Percentiles rank a stretch among this genome's conserved stretches.
Conservation (phyloP, 2,797 vertebrate species). For the Notamacropus eugenii region DNA sequence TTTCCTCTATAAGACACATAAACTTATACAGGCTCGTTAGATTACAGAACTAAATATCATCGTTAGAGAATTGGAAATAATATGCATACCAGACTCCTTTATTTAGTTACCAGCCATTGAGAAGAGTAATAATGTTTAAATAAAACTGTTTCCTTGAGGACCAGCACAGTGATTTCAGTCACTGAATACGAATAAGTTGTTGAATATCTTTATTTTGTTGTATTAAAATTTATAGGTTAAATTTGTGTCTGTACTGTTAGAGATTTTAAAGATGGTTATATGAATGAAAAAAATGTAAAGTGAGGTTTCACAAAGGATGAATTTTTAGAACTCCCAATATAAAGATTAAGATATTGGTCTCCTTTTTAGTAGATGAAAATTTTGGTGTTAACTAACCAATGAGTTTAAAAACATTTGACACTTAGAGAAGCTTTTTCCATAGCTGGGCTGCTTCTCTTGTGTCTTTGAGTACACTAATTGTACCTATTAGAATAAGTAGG, state of each 20-base stretch:
- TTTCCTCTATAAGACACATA: constrained; percentile 63
- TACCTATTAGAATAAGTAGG: constrained; percentile 58
- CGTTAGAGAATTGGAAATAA: constrained; percentile 75
- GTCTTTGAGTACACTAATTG: constrained; percentile 43
- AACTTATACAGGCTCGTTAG: constrained; percentile 63
- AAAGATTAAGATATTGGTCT: constrained; percentile 27
- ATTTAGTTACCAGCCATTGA: constrained; percentile 65
- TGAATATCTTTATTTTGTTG: constrained; percentile 80
- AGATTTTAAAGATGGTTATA: constrained; percentile 83
- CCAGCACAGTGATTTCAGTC: constrained; percentile 81
- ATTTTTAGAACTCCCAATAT: constrained; percentile 60
- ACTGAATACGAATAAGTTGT: constrained; percentile 77
- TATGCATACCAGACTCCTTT: constrained; percentile 63
- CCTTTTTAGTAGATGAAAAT: constrained; percentile 48
- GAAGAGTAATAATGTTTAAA: constrained; percentile 76
- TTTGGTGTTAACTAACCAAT: constrained; percentile 52
- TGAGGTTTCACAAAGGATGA: constrained; percentile 96
- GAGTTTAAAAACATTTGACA: constrained; percentile 21
- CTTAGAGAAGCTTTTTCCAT: constrained; percentile 53
- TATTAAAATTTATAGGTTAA: constrained; percentile 80
- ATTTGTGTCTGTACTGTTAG: constrained; percentile 85
- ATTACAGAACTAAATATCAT: constrained; percentile 65
- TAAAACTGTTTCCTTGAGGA: constrained; percentile 78
- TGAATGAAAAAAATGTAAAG: constrained; percentile 88
- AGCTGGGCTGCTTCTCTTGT: constrained; percentile 43